Evolutionary conservation across 2,113 vertebrate species (phyloP).

Genomic region (Caracal caracal): DNA sequence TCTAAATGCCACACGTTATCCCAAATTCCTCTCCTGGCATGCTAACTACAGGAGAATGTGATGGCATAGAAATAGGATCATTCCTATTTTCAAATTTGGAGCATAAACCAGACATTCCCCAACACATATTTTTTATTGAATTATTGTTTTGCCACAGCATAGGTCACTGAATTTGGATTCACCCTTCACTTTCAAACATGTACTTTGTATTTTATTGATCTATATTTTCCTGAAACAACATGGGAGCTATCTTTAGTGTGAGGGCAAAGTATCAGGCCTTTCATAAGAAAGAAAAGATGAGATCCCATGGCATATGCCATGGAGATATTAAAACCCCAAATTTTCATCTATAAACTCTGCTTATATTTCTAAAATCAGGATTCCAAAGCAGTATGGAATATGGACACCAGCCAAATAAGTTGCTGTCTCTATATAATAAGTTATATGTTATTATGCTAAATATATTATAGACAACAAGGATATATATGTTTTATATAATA

Average conservation of each 20-base stretch:
- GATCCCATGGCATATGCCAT: not conserved
- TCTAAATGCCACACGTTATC: not conserved
- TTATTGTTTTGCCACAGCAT: not conserved
- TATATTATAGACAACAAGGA: not conserved
- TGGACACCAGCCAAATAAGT: not conserved
- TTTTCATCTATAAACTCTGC: not conserved
- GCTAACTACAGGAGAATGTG: not conserved
- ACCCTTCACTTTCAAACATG: conserved; percentile 56
- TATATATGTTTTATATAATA: not conserved
- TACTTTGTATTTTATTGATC: conserved; percentile 74
- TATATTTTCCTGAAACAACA: conserved; percentile 31
- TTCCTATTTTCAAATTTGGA: not conserved
- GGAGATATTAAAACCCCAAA: not conserved
- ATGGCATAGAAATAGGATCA: not conserved
- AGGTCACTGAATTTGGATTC: conserved; percentile 32
- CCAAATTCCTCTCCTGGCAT: not conserved
- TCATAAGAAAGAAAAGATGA: conserved; percentile 25
- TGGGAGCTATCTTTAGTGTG: not conserved
- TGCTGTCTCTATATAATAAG: not conserved
- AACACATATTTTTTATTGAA: not conserved
- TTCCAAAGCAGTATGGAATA: not conserved
- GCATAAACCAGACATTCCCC: not conserved
- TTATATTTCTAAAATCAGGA: not conserved
- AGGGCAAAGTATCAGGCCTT: conserved; percentile 54
- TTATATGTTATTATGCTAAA: not conserved